A percentile compares a stretch with the other conserved stretches of the same genome.
Evolutionary conservation across 2,113 vertebrate species (phyloP).

Genomic region (Cyphomyrus plagiostoma): DNA sequence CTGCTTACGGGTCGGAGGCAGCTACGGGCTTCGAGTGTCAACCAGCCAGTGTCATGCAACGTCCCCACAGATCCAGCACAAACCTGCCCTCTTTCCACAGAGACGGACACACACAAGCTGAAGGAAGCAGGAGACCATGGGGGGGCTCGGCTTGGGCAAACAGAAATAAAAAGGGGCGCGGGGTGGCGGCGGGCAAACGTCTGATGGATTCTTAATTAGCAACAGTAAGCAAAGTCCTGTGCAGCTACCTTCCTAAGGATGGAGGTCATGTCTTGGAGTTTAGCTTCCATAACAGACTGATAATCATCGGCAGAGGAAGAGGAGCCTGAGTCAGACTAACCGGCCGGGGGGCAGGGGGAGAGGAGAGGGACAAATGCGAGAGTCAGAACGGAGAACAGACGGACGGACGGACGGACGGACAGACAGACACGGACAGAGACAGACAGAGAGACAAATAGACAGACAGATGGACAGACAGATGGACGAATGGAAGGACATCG

Average conservation of each 20-base stretch:
- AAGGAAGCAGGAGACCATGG: conserved; percentile 49
- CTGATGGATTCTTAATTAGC: conserved; percentile 45
- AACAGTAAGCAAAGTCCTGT: conserved; percentile 80
- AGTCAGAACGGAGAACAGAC: conserved; percentile 9
- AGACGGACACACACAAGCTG: neutral
- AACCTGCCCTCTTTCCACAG: conserved; percentile 59
- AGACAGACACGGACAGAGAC: conserved; percentile 22
- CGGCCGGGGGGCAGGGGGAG: conserved; percentile 65
- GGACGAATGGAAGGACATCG: neutral
- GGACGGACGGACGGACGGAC: neutral
- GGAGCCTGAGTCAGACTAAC: conserved; percentile 91
- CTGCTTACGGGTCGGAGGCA: conserved; percentile 57
- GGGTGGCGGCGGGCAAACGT: neutral
- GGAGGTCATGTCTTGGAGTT: conserved; percentile 95
- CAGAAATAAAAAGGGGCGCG: conserved; percentile 49
- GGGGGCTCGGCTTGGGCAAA: conserved; percentile 72
- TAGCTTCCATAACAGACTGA: conserved; percentile 98
- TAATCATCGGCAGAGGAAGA: conserved; percentile 93
- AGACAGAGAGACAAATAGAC: conserved; percentile 76
- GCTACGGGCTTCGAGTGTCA: conserved; percentile 71
- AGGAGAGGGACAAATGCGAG: conserved; percentile 78
- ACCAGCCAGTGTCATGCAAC: conserved; percentile 76
- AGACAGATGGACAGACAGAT: neutral
- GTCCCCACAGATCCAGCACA: conserved; percentile 63
- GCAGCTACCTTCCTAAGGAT: conserved; percentile 97